Conservation (phyloP, 1,140 invertebrate species). For the Drosophila takahashii region DNA sequence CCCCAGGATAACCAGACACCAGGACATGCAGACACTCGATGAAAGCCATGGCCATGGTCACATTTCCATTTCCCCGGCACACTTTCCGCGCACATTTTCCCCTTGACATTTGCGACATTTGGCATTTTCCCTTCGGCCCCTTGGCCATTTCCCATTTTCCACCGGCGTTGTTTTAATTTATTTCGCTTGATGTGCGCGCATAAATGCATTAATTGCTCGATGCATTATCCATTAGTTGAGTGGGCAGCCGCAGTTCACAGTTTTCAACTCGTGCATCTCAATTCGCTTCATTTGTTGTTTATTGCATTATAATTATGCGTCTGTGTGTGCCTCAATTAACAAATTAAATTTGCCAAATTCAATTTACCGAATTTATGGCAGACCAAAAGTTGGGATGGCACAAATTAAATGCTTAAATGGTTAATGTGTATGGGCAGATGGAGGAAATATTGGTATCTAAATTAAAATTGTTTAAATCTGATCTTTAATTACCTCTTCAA, state of each 20-base stretch:
- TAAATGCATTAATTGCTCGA: slow-evolving; percentile 74
- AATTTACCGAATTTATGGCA: slow-evolving; percentile 51
- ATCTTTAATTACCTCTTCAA: too few relatives aligned
- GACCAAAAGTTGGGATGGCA: slow-evolving; percentile 17
- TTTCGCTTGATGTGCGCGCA: slow-evolving; percentile 58
- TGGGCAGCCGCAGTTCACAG: slow-evolving; percentile 29
- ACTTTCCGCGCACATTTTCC: slow-evolving; percentile 17
- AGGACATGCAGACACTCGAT: slow-evolving; percentile 18
- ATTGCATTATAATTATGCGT: slow-evolving; percentile 62
- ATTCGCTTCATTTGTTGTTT: slow-evolving; percentile 63
- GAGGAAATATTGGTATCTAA: neutral
- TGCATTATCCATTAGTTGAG: slow-evolving; percentile 75
- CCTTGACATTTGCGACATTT: slow-evolving; percentile 59
- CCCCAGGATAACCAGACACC: slow-evolving; percentile 54
- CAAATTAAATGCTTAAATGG: slow-evolving; percentile 40
- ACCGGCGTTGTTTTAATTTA: slow-evolving; percentile 56
- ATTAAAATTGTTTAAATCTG: too few relatives aligned
- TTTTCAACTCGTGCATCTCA: slow-evolving; percentile 22
- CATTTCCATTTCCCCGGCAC: neutral
- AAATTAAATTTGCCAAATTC: slow-evolving; percentile 74
- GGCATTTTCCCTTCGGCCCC: slow-evolving; percentile 20
- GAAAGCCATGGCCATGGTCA: slow-evolving; percentile 19
- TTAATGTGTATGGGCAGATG: slow-evolving; percentile 9
- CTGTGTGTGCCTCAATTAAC: slow-evolving; percentile 63
- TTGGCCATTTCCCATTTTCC: slow-evolving; percentile 41